Base-by-base conservation (phyloP, 2,797 vertebrate species). In the Siniperca undulata region DNA sequence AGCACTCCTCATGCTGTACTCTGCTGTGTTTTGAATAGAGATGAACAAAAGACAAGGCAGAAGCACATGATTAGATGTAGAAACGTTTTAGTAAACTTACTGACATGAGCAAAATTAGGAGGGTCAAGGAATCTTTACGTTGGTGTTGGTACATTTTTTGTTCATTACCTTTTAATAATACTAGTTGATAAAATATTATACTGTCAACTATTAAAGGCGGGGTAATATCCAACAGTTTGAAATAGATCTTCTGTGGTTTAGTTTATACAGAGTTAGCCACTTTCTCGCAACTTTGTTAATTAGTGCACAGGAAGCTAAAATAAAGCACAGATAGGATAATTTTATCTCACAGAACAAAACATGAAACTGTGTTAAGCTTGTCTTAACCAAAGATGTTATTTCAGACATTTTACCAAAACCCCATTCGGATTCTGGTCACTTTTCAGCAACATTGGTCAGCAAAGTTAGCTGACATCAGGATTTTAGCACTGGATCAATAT, bases 331-430 rank as follows among this genome's bases (percentile, higher is more conserved):
- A 56, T 3, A 11, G 20, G 66, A 50, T 48, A 1, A 74, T 77
- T 80, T 78, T 86, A 88, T 93, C 86, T 91, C 89, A 92, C 89
- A 87, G 62, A 91, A 89, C 82, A 88, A 85, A 88, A 83, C 61
- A 46, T 75, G n/a, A 81, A 74, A 59, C 76, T 75, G 56, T 78
- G 74, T 85, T 67, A 71, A 84, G 60, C 72, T 67, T 69, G 83
- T 87, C 70, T 87, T 85, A 78, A 86, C 86, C 85, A 90, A 90
- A 90, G 85, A 88, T 74, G 24, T 73, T 71, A 79, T 84, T 80
- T 83, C 65, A 86, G 70, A 67, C 76, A 53, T 86, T 83, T 77
- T 44, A 86, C 58, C 62, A 85, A 87, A 89, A 71, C 60, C 81
- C 55, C 68, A 68, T 76, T 87, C 38, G 81, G 74, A 83, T 78